Percentiles rank a stretch among this genome's conserved stretches.
Evolutionary conservation across 2,888 invertebrate genomes (phyloP).

Genomic region (Limnephilus rhombicus): DNA sequence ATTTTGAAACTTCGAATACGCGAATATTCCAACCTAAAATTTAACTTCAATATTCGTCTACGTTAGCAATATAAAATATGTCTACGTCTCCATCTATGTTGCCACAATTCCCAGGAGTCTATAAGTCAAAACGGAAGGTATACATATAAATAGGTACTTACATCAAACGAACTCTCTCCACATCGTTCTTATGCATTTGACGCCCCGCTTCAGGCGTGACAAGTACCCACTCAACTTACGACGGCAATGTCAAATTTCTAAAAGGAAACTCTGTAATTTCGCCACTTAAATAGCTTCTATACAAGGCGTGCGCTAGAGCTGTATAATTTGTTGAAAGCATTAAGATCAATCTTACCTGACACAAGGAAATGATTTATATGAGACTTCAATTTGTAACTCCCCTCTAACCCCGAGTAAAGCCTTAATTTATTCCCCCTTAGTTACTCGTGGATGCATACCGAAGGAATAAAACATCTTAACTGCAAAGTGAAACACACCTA

Average conservation of each 20-base stretch:
- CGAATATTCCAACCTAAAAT: neutral
- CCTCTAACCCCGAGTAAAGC: constrained; percentile 3
- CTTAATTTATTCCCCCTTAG: constrained; percentile 29
- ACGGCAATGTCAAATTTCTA: constrained; percentile 20
- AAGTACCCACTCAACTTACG: neutral
- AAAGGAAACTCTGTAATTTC: constrained; percentile 44
- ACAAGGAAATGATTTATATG: constrained; percentile 59
- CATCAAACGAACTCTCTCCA: neutral
- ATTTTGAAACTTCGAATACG: neutral
- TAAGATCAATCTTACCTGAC: constrained; percentile 63
- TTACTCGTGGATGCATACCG: constrained; percentile 16
- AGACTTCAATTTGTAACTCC: constrained; percentile 47
- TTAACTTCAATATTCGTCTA: neutral
- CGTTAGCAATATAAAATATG: neutral
- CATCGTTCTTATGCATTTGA: neutral
- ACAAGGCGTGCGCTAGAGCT: constrained; percentile 5
- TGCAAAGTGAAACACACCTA: neutral
- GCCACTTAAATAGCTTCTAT: constrained; percentile 43
- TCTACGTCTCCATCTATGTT: neutral
- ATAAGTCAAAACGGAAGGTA: neutral
- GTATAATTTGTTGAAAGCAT: constrained; percentile 51
- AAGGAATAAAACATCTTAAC: neutral
- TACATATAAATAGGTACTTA: neutral
- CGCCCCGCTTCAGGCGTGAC: neutral
- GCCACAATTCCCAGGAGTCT: neutral